Base-by-base conservation (phyloP, 2,113 vertebrate genomes). In the Syngnathoides biaculeatus region DNA sequence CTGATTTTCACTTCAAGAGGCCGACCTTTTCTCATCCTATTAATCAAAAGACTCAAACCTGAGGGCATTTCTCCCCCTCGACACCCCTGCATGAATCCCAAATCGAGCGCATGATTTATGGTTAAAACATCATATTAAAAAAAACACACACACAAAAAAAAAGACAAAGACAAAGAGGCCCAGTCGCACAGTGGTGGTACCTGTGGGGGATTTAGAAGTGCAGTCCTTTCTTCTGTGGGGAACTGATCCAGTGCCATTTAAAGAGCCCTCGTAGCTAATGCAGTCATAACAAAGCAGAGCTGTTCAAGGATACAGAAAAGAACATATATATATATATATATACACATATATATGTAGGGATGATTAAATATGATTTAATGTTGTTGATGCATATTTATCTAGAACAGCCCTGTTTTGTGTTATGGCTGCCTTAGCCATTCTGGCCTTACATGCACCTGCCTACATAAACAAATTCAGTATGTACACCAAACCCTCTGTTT, bases 211-310 rank as follows among this genome's bases (percentile, higher is more conserved):
- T 90, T 89, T 91, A 89, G 89, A 83, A 66, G 77, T 83, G 88
- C 72, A 86, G 88, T 86, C 87, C 84, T 83, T 84, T 85, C 87
- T 86, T 85, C 85, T 75, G 72, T 78, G 65, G 78, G 89, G 84
- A 76, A 67, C 87, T 84, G 87, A 82, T 92, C 88, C 88, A 85
- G 87, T 88, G 88, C 78, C 87, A 89, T 70, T 85, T 87, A 91
- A 74, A 69, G 88, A 77, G 84, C 87, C 88, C 90, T 89, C 90
- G 81, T 87, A 87, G 91, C 89, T 91, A 92, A 91, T 90, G 91
- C 92, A 92, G 91, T 91, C 88, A 93, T 91, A 93, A 92, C 91
- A 93, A 86, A 93, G 90, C 87, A 93, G 91, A 89, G 92, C 91
- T 92, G 89, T 89, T 90, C 89, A 83, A 89, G 84, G 84, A 86